These are phyloP conservation scores for Ooceraea biroi DNA, from an alignment of 1,140 invertebrate genomes.

Conservation along the genomic window DNA sequence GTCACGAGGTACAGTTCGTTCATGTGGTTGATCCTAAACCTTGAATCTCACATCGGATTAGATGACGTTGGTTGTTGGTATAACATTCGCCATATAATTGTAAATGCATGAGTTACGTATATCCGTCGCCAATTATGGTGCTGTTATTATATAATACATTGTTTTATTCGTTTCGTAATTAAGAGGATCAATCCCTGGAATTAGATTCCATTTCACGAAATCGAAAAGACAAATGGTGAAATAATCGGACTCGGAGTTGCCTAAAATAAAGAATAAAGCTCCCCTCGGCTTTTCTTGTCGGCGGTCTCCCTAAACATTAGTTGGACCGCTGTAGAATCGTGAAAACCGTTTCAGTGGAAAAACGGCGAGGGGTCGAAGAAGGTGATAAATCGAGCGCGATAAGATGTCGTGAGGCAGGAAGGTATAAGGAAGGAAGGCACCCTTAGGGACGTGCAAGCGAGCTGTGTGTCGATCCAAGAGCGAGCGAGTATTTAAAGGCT, in stretches of 20 bases:
- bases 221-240: background rate
- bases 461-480: slow-evolving; percentile 12
- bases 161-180: too few relatives aligned
- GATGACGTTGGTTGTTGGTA: too few relatives aligned
- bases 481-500: slow-evolving; percentile 66
- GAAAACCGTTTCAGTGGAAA: background rate
- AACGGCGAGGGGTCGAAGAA: background rate
- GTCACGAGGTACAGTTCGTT: background rate
- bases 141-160: too few relatives aligned
- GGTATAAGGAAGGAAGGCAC: slow-evolving; percentile 4
- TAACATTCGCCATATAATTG: too few relatives aligned
- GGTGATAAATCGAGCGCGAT: slow-evolving; percentile 37
- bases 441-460: slow-evolving; percentile 33
- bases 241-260: background rate
- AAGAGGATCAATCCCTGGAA: background rate
- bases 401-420: background rate
- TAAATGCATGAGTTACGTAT: too few relatives aligned
- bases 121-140: too few relatives aligned
- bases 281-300: background rate
- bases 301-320: background rate
- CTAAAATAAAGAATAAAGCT: background rate
- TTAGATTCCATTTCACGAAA: background rate
- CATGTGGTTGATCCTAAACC: too few relatives aligned
- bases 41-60: too few relatives aligned
- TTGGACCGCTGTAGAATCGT: slow-evolving; percentile 9